These are phyloP conservation scores for Dasypus novemcinctus DNA, from an alignment of 2,113 vertebrate genomes.

Conservation along the genomic window DNA sequence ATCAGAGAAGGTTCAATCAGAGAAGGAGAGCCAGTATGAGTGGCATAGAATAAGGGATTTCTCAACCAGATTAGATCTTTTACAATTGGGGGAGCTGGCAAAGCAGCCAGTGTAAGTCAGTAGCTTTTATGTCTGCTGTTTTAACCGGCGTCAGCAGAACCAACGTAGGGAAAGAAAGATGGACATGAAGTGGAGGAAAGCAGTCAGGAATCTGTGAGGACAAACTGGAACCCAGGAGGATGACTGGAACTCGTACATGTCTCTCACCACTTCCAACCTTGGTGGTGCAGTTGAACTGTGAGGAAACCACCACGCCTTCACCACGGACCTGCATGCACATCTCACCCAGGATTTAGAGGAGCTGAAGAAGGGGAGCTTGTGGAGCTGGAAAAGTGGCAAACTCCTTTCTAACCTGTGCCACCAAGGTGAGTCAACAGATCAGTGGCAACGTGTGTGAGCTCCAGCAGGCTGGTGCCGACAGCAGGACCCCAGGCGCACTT, in stretches of 20 bases:
- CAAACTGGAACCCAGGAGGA: background rate
- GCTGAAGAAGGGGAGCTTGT: background rate
- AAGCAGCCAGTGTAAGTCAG: background rate
- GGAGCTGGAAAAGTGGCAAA: background rate
- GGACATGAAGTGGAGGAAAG: background rate
- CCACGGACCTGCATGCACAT: fast-evolving
- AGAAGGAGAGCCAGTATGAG: background rate
- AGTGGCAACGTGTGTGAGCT: background rate
- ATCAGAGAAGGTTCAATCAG: background rate
- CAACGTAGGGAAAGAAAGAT: background rate
- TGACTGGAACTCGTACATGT: too few relatives aligned
- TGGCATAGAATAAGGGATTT: background rate
- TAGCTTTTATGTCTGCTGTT: background rate
- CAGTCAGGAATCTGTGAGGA: background rate
- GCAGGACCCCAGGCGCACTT: background rate
- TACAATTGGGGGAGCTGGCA: background rate
- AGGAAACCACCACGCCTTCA: background rate
- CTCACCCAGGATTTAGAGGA: background rate
- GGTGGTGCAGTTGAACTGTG: background rate
- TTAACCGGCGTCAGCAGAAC: background rate
- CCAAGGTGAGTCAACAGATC: background rate
- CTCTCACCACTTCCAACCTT: background rate
- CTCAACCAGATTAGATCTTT: background rate
- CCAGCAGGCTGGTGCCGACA: background rate
- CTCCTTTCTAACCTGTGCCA: background rate